Evolutionary conservation across 2,113 vertebrate genomes (phyloP).

Genomic region (Semnornis frantzii): DNA sequence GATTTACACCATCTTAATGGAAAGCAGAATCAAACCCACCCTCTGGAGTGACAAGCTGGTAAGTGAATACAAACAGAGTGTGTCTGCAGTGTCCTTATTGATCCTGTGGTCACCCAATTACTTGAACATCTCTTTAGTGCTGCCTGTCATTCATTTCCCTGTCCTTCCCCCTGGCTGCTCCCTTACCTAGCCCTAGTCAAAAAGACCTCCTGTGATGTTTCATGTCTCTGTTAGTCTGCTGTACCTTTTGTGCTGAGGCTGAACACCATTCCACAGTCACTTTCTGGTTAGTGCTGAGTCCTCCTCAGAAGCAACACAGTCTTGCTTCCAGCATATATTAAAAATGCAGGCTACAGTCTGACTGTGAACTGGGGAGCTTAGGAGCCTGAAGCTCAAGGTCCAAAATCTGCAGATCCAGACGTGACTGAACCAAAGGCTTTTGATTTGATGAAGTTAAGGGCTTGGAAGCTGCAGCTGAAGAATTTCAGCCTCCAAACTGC

Average conservation of each 20-base stretch:
- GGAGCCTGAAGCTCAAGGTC: background rate
- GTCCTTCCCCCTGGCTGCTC: background rate
- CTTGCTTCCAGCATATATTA: background rate
- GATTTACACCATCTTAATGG: background rate
- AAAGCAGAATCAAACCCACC: background rate
- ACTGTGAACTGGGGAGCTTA: background rate
- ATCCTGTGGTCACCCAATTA: background rate
- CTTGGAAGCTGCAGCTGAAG: background rate
- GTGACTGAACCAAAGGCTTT: background rate
- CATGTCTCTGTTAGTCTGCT: background rate
- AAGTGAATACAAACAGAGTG: background rate
- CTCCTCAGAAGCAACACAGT: background rate
- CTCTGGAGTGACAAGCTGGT: background rate
- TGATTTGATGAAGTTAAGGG: background rate
- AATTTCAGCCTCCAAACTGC: no score
- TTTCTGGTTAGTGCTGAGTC: background rate
- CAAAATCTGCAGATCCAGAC: background rate
- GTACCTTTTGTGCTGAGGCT: background rate
- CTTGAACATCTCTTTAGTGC: background rate
- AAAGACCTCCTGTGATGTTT: background rate
- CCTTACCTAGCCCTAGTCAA: background rate
- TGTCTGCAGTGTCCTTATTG: background rate
- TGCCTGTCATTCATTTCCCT: background rate
- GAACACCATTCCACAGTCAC: no score
- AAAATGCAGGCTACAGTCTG: background rate